phyloP scores from a whole-genome alignment of 2,113 vertebrate genomes.

The Oxygymnocypris stewartii region DNA sequence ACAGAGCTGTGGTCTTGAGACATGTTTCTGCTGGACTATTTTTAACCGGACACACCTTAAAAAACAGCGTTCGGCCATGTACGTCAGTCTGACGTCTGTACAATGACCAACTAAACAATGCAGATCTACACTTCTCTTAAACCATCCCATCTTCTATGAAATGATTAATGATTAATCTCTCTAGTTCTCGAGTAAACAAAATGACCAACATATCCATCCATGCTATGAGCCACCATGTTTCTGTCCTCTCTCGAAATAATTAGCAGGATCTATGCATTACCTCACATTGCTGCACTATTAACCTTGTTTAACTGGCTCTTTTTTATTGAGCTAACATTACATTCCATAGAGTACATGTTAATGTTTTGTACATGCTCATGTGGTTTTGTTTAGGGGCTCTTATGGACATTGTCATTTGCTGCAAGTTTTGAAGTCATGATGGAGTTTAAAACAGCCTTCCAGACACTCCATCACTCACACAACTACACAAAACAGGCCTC shows the following conservation, averaged over 20 bases:
- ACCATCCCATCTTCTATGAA: background rate
- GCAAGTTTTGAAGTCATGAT: conserved; percentile 5
- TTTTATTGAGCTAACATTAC: conserved; percentile 9
- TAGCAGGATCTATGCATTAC: background rate
- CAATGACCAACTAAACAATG: background rate
- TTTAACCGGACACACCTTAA: conserved; percentile 18
- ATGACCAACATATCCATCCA: background rate
- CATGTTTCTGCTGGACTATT: background rate
- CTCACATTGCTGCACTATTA: background rate
- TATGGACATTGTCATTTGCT: conserved; percentile 8
- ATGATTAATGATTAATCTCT: background rate
- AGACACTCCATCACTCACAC: conserved; percentile 16
- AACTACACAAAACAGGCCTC: background rate
- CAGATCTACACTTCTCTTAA: background rate
- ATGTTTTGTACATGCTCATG: conserved; percentile 17
- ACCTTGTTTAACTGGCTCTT: background rate
- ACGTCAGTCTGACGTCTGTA: background rate
- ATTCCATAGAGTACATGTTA: conserved; percentile 7
- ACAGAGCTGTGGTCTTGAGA: background rate
- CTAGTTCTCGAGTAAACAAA: background rate
- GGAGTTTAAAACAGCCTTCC: conserved; percentile 14
- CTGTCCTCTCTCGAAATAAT: background rate
- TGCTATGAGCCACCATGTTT: conserved; percentile 1
- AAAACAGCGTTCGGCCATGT: background rate
- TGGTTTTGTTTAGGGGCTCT: conserved; percentile 12